Conservation (phyloP, 2,888 invertebrate genomes). For the Myathropa florea region DNA sequence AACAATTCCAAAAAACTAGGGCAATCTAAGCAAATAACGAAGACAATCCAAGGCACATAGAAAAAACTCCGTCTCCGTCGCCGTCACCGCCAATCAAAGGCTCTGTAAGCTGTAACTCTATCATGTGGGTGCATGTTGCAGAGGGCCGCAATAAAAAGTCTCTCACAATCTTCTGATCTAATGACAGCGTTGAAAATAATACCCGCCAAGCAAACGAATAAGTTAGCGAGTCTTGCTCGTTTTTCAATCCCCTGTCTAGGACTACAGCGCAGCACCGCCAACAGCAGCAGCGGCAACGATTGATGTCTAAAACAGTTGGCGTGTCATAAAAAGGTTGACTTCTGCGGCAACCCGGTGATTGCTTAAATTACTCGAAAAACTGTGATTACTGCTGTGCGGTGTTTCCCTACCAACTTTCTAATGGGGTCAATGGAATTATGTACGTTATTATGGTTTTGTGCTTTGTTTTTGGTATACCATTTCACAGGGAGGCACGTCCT, state of each 20-base stretch:
- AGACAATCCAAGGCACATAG: background rate
- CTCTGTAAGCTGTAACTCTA: background rate
- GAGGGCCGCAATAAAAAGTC: background rate
- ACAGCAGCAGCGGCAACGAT: background rate
- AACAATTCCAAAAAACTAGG: background rate
- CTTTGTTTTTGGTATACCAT: background rate
- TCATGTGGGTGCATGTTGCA: background rate
- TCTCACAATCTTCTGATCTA: slow-evolving; percentile 26
- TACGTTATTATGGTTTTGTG: background rate
- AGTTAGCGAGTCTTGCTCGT: slow-evolving; percentile 16
- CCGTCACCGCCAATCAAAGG: background rate
- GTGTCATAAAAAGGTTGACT: slow-evolving; percentile 43
- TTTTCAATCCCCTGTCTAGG: background rate
- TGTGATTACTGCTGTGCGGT: slow-evolving; percentile 32
- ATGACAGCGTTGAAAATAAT: slow-evolving; percentile 38
- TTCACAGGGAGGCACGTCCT: too few relatives aligned
- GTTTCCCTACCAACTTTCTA: background rate
- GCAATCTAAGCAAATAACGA: background rate
- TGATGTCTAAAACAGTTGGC: slow-evolving; percentile 12
- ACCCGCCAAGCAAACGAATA: slow-evolving; percentile 16
- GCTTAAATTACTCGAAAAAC: slow-evolving; percentile 43
- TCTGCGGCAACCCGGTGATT: slow-evolving; percentile 35
- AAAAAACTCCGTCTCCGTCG: background rate
- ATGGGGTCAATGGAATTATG: slow-evolving; percentile 39
- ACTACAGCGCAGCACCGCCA: background rate